phyloP scores from a whole-genome alignment of 2,113 vertebrate species.

The Mellivora capensis region DNA sequence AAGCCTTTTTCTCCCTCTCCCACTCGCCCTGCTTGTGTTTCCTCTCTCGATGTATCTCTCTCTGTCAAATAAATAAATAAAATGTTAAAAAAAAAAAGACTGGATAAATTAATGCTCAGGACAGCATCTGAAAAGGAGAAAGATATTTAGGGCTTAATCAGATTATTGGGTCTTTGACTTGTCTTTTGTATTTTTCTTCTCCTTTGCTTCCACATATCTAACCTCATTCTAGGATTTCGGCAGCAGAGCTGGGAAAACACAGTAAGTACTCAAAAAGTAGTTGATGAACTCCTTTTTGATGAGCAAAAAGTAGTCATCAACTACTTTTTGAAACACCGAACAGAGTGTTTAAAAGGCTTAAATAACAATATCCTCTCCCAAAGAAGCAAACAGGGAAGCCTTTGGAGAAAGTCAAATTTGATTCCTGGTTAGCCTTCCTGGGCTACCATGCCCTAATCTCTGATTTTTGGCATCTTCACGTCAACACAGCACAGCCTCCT shows the following conservation, averaged over 20 bases:
- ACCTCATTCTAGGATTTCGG: background rate
- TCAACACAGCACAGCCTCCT: background rate
- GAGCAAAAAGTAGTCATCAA: too few relatives aligned
- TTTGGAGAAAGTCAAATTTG: background rate
- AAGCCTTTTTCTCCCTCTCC: too few relatives aligned
- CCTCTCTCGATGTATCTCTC: too few relatives aligned
- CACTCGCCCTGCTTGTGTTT: too few relatives aligned
- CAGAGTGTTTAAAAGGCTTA: background rate
- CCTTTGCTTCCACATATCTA: background rate
- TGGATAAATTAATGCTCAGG: background rate
- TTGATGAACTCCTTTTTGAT: background rate
- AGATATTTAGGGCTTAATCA: background rate
- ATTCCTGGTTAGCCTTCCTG: background rate
- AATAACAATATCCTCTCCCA: background rate
- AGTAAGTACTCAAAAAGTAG: background rate
- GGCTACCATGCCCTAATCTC: background rate
- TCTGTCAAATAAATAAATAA: too few relatives aligned
- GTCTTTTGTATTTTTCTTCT: background rate
- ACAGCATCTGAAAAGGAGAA: background rate
- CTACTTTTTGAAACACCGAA: background rate
- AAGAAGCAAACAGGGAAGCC: background rate
- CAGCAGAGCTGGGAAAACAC: background rate
- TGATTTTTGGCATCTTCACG: background rate
- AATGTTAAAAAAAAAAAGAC: background rate
- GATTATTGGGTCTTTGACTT: background rate